Conservation (phyloP, 2,888 invertebrate genomes). For the Chrysina gloriosa region DNA sequence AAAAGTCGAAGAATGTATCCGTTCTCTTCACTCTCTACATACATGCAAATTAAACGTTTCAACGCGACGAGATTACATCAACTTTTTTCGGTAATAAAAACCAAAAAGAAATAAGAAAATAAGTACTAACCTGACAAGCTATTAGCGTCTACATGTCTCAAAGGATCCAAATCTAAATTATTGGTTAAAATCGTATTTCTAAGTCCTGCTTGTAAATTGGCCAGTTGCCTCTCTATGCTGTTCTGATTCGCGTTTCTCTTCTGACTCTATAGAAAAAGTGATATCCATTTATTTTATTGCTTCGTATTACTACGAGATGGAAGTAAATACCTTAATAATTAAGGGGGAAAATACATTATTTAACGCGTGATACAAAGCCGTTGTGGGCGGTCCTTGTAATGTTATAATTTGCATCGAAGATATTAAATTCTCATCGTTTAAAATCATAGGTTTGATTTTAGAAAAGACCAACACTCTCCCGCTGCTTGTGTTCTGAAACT, state of each 20-base stretch:
- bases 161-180: constrained; percentile 46
- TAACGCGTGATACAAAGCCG: constrained; percentile 71
- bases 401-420: constrained; percentile 71
- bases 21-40: too few relatives aligned
- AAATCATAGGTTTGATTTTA: constrained; percentile 70
- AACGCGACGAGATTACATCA: too few relatives aligned
- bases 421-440: constrained; percentile 71
- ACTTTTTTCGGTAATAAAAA: too few relatives aligned
- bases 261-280: constrained; percentile 11
- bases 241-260: constrained; percentile 47
- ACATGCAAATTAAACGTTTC: too few relatives aligned
- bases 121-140: constrained; percentile 53
- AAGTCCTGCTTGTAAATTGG: constrained; percentile 60
- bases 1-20: too few relatives aligned
- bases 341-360: constrained; percentile 71
- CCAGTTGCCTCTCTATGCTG: constrained; percentile 58
- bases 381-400: constrained; percentile 70
- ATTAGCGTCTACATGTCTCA: constrained; percentile 64
- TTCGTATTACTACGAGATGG: neutral
- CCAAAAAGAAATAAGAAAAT: constrained; percentile 22
- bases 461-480: constrained; percentile 68
- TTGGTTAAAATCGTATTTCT: constrained; percentile 56
- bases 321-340: constrained; percentile 53
- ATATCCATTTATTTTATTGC: neutral
- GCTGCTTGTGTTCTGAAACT: constrained; percentile 29